Evolutionary conservation across 2,888 invertebrate species (phyloP), one percentile per base, ranked within the genome.

Genomic region (Ophion slaviceki): DNA sequence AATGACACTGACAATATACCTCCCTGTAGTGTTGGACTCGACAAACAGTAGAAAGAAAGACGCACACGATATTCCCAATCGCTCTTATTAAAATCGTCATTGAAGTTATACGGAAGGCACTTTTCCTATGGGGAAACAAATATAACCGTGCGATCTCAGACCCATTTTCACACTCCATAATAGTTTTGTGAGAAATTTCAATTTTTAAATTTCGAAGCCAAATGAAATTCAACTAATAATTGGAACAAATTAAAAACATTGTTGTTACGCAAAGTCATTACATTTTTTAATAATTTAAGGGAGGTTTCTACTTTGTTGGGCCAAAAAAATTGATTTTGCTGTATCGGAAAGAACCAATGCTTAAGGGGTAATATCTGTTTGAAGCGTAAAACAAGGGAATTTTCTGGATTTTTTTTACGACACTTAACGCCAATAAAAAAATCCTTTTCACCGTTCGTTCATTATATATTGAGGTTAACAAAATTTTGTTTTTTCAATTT

Each of bases 21-120:
- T 71, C 67, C 47, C 79, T 79, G 32, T 57, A 68, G 10, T 70
- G 80, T 40, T 75, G 64, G 2, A 83, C 67, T 79, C 87, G 80
- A 47, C 32, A 80, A 47, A 82, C 61, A n/a, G 7, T 75, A 0
- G 74, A 68, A 1, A 81, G 11, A 47, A 80, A 11, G 75, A 80
- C 40, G 61, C 82, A 85, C 36, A 80, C 0, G 6, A 82, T 8
- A n/a, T 47, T 40, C 17, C 79, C 71, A 36, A 61, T 1, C 10
- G 59, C 2, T 24, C 79, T 84, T 40, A 84, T 59, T 14, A 68
- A 6, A 10, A 32, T 28, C 24, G 86, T 75, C n/a, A 66, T 11
- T 10, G 36, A 17, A 62, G 76, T 45, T 59, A 85, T 53, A 28
- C 67, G 61, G 59, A 70, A 24, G 0, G 14, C 53, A 36, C 61